A percentile compares a stretch with the other conserved stretches of the same genome.
phyloP scores from a whole-genome alignment of 2,113 vertebrate genomes.

The Cephalopterus ornatus region DNA sequence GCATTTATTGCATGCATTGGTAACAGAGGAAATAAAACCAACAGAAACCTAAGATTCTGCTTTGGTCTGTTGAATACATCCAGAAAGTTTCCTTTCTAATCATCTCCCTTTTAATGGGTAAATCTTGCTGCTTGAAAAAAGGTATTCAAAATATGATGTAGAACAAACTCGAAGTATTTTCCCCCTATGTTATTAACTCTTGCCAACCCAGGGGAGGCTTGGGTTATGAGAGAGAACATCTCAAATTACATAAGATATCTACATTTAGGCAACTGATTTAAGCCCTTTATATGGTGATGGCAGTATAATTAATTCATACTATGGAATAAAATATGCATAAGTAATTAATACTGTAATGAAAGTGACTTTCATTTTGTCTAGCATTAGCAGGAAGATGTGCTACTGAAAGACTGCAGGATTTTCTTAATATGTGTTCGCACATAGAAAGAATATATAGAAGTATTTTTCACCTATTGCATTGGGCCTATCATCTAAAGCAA shows the following conservation, averaged over 20 bases:
- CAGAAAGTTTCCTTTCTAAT: background rate
- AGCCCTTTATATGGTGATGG: background rate
- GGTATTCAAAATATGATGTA: background rate
- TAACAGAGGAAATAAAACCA: background rate
- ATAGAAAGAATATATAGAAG: background rate
- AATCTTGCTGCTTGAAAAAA: background rate
- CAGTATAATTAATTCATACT: conserved; percentile 54
- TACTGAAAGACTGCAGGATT: background rate
- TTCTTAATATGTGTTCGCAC: background rate
- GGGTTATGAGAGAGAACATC: background rate
- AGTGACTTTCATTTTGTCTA: conserved; percentile 1
- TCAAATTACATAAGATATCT: background rate
- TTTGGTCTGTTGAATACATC: background rate
- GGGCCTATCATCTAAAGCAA: background rate
- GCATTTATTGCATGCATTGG: background rate
- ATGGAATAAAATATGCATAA: conserved; percentile 47
- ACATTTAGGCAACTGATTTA: background rate
- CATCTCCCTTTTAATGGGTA: background rate
- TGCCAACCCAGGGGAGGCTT: background rate
- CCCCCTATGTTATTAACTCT: background rate
- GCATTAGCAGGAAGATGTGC: background rate
- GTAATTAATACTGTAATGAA: conserved; percentile 40
- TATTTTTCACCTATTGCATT: background rate
- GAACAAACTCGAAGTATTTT: background rate
- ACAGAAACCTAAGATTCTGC: background rate